Conservation (phyloP, 2,113 vertebrate genomes). For the Aviceda subcristata region DNA sequence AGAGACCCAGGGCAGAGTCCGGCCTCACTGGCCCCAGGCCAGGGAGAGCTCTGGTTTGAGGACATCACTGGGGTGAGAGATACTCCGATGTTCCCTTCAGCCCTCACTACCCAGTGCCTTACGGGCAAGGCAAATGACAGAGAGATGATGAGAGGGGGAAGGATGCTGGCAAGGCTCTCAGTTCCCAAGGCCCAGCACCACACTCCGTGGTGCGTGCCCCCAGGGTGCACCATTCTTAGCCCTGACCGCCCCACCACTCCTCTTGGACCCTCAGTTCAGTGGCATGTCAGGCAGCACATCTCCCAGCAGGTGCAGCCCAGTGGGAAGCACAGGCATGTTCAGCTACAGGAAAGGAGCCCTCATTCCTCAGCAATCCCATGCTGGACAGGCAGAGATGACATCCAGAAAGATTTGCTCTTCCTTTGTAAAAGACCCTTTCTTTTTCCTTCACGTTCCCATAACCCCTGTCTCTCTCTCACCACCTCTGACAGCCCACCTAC, state of each 20-base stretch:
- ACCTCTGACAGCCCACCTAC: neutral
- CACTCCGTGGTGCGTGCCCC: rapidly evolving
- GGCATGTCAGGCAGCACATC: neutral
- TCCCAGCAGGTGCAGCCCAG: neutral
- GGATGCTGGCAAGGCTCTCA: neutral
- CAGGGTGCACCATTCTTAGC: neutral
- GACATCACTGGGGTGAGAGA: neutral
- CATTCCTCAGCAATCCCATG: neutral
- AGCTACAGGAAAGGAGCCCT: neutral
- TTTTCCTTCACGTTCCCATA: neutral
- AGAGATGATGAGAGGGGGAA: neutral
- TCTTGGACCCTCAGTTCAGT: neutral
- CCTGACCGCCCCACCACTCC: rapidly evolving
- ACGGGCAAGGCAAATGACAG: neutral
- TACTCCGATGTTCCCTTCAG: neutral
- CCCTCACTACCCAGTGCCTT: neutral
- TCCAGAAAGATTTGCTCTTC: neutral
- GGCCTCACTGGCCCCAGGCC: neutral
- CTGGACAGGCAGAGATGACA: neutral
- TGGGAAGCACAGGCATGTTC: neutral
- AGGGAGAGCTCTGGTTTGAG: neutral
- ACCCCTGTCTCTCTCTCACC: neutral
- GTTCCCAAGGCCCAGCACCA: neutral
- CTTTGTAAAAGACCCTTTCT: neutral
- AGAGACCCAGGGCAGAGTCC: neutral